These are phyloP conservation scores for Conchocele bisecta DNA, from an alignment of 2,888 invertebrate species.

Conservation along the genomic window DNA sequence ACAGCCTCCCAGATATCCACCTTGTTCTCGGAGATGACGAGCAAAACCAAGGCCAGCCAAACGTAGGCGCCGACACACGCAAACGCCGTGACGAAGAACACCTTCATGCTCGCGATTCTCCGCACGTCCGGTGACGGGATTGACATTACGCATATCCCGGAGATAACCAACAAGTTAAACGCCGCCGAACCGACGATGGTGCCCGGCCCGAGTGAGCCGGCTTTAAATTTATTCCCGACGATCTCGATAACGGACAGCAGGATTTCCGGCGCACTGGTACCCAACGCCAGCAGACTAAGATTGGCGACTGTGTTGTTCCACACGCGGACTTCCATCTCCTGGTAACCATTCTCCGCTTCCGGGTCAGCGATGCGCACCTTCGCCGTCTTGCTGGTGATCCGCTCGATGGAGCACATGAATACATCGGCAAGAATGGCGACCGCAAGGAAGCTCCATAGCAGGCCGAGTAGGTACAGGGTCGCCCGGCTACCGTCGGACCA, in stretches of 20 bases:
- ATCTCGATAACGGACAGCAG: conserved; percentile 85
- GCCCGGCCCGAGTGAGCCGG: conserved; percentile 85
- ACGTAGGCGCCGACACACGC: conserved; percentile 85
- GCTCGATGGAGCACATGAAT: conserved; percentile 86
- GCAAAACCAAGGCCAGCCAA: conserved; percentile 85
- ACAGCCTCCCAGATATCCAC: conserved; percentile 86
- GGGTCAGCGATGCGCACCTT: conserved; percentile 81
- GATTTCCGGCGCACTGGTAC: conserved; percentile 85
- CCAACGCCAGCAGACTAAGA: conserved; percentile 85
- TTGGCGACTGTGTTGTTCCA: conserved; percentile 86
- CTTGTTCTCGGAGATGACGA: conserved; percentile 80
- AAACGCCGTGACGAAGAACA: conserved; percentile 82
- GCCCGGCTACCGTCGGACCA: conserved; percentile 83
- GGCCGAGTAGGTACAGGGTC: conserved; percentile 83
- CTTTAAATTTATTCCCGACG: conserved; percentile 82
- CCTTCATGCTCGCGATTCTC: conserved; percentile 83
- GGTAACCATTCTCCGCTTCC: conserved; percentile 71
- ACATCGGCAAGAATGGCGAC: conserved; percentile 86
- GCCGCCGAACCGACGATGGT: conserved; percentile 86
- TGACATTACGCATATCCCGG: conserved; percentile 84
- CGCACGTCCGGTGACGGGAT: conserved; percentile 83
- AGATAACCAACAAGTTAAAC: conserved; percentile 85
- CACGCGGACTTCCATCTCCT: conserved; percentile 84
- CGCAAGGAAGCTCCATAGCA: conserved; percentile 85
- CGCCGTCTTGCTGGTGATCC: conserved; percentile 85